Base-by-base conservation (phyloP, 2,888 invertebrate genomes). In the Ophion costatus region DNA sequence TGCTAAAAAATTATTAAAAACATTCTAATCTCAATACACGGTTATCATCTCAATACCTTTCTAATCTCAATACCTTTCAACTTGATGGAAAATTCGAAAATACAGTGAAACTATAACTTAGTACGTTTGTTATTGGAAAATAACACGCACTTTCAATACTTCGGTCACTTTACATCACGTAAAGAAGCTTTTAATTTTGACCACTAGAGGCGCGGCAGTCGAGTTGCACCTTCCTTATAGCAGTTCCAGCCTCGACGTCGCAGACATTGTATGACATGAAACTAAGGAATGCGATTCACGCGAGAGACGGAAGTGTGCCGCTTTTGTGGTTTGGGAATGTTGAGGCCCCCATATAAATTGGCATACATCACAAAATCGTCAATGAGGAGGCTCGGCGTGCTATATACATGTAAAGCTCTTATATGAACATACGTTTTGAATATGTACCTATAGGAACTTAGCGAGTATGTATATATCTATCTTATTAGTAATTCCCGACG, bases 401-500 rank as follows among this genome's bases (percentile, higher is more conserved):
- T 24, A 51, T 57, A 61, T 22, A 73, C 24, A 42, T 59, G 14
- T 51, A 51, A 17, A 14, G 9, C 56, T 29, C 24, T 24, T 42
- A 56, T 73, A 73, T 73, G 20, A 7, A 22, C 69, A 82, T 70
- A 38, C 64, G 57, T 42, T 45, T 61, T 51, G 51, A 51, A 51
- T 51, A 51, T 51, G 22, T 38, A 59, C 38, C 17, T 69, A 45
- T 69, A 69, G 38, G 33, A 24, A 33, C 20, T 29, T 73, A 17
- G 51, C 5, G 11, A 20, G 42, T 42, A 33, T 42, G 20, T 78
- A 56, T 24, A 79, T 64, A 70, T 57, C 63, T 20, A 56, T 89
- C 91, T 91, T 92, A 92, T 92, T 92, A 92, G 92, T 92, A 91
- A 92, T 92, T 92, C 92, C 88, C 76, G 84, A 80, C 82, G 77